Evolutionary conservation across 2,888 invertebrate species (phyloP), one percentile per base, ranked within the genome.

Genomic region (Ophion costatus): DNA sequence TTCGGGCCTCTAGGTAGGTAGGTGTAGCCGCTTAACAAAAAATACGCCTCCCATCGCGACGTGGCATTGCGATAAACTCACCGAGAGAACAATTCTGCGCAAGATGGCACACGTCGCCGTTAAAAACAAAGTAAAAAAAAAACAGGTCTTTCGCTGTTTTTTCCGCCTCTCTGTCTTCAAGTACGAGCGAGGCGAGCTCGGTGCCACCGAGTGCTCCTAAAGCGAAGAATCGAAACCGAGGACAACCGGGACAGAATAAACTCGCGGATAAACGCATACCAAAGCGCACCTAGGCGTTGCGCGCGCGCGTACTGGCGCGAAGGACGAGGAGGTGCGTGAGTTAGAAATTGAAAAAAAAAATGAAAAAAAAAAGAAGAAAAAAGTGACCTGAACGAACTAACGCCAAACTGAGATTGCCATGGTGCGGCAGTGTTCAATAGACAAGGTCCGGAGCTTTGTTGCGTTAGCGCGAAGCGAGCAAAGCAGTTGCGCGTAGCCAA

Each of bases 171-270:
- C n/a, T 29, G 22, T 61, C 22, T 33, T n/a, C 56, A 24, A 70
- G 59, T 59, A 45, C 14, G 56, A 42, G 64, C 56, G 82, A 77
- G 64, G 57, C 81, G 67, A 83, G 51, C 29, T 77, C 17, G 10
- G 33, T 17, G 17, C 69, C 20, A 24, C 45, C 61, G 24, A 42
- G 63, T 64, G 75, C 29, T 71, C 59, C 56, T 33, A 45, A 79
- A 69, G 75, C 45, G 51, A 59, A 75, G 69, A 80, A 80, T 76
- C 76, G 83, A 80, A 83, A 75, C 80, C 80, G 80, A 83, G 83
- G 80, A 80, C 81, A 74, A 78, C 80, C 63, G 64, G 77, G 80
- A 71, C 59, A 20, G 66, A 22, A 59, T 61, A 45, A 14, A 66
- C 45, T 59, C 74, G 51, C 64, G 64, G 24, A 64, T 70, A 59